These are phyloP conservation scores for Trinorchestia longiramus DNA, from an alignment of 1,140 invertebrate species.

Conservation along the genomic window DNA sequence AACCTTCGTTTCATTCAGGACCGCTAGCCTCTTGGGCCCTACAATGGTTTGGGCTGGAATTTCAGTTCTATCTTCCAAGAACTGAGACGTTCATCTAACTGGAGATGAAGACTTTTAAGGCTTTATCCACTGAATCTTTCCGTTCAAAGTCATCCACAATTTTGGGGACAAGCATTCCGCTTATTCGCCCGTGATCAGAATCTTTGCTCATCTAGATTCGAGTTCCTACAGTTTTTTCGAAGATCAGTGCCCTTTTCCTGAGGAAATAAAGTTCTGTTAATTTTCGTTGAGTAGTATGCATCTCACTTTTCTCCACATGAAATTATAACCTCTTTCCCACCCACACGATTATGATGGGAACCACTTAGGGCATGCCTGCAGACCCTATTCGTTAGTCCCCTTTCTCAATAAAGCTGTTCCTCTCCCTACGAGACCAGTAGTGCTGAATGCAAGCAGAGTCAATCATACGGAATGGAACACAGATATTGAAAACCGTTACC, in stretches of 20 bases:
- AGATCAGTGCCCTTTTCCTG: neutral
- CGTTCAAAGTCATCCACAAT: neutral
- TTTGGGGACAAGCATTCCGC: neutral
- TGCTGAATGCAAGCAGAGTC: conserved; percentile 27
- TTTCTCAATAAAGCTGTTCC: neutral
- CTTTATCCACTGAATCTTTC: neutral
- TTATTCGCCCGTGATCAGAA: neutral
- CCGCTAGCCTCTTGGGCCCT: neutral
- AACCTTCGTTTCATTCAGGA: neutral
- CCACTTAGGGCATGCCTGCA: neutral
- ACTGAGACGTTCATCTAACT: neutral
- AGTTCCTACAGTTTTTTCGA: neutral
- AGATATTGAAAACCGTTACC: conserved; percentile 23
- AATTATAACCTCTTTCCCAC: neutral
- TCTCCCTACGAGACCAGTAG: too few species aligned
- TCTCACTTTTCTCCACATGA: neutral
- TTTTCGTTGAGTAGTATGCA: neutral
- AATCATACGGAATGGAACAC: conserved; percentile 37
- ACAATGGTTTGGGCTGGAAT: neutral
- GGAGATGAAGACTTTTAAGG: neutral
- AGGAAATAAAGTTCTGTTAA: neutral
- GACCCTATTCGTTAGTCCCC: neutral
- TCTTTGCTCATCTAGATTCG: neutral
- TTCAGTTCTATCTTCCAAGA: neutral
- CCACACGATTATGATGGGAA: neutral